Percentiles rank a stretch among this genome's conserved stretches.
These are phyloP conservation scores for Murina feae DNA, from an alignment of 2,113 vertebrate species.

Conservation along the genomic window DNA sequence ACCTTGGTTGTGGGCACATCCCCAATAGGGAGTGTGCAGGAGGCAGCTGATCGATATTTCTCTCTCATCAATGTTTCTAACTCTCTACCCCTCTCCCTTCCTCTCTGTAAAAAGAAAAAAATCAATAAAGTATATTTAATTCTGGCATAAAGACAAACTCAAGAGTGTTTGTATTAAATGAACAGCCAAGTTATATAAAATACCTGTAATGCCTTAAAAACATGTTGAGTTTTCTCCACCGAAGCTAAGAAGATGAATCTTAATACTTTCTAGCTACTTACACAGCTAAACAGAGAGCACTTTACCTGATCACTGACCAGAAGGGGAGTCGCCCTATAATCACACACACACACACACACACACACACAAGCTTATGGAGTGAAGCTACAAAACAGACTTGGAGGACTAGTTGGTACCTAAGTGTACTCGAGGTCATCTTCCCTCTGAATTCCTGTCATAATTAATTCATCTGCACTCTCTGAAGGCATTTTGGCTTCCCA, in stretches of 20 bases:
- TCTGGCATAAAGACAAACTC: background rate
- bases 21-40: too few relatives aligned
- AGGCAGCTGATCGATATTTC: too few relatives aligned
- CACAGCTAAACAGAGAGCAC: background rate
- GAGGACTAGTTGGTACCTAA: background rate
- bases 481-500: background rate
- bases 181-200: background rate
- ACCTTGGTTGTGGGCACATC: too few relatives aligned
- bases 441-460: background rate
- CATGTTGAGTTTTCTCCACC: background rate
- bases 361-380: background rate
- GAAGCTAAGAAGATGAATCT: background rate
- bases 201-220: background rate
- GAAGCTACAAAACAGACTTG: background rate
- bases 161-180: background rate
- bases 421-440: background rate
- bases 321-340: background rate
- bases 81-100: too few relatives aligned
- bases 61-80: too few relatives aligned
- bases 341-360: fast-evolving
- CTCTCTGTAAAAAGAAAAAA: too few relatives aligned
- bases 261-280: background rate
- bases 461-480: background rate
- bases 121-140: too few relatives aligned
- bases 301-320: background rate